Evolutionary conservation across 2,888 invertebrate genomes (phyloP), one percentile per base, ranked within the genome.

Genomic region (Azorinus chamasolen): DNA sequence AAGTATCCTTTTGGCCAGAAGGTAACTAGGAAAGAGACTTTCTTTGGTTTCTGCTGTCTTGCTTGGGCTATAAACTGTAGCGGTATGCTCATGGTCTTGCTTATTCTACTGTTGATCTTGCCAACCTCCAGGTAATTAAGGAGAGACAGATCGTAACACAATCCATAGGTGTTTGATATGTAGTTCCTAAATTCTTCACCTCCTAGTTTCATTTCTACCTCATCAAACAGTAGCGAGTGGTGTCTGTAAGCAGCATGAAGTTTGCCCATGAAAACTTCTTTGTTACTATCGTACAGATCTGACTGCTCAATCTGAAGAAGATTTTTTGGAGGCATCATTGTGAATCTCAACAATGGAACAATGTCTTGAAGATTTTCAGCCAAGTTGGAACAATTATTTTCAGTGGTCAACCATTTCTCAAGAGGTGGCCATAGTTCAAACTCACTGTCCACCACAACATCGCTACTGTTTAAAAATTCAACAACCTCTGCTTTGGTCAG

Each of bases 1-100:
- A 83, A 89, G 58, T 83, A 85, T 27, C 89, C 89, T 61, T 86
- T 87, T 0, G 90, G 89, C 72, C 83, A 90, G 58, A 90, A 88
- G 12, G 73, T 69, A 6, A 86, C 76, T 46, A 79, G 73, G 75
- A 88, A 87, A 22, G 82, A 69, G 2, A 85, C 82, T 45, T 75
- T 66, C 16, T 63, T 72, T 16, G 75, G 55, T 10, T 53, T 61
- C 6, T 48, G 22, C 25, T 65, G 54, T 39, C 75, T 45, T 20
- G 75, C 55, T 16, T 79, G 63, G 12, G 85, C 75, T 18, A 83
- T 55, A 50, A 85, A 87, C 51, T 79, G 69, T 16, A 80, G 64
- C 0, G 88, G 88, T 8, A 88, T 79, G 27, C 63, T 78, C 48
- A 87, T 83, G 27, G 75, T 72, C 12, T 85, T 63, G 10, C 63